Base-by-base conservation (phyloP, 2,797 vertebrate species). In the Micropoecilia bifurca region DNA sequence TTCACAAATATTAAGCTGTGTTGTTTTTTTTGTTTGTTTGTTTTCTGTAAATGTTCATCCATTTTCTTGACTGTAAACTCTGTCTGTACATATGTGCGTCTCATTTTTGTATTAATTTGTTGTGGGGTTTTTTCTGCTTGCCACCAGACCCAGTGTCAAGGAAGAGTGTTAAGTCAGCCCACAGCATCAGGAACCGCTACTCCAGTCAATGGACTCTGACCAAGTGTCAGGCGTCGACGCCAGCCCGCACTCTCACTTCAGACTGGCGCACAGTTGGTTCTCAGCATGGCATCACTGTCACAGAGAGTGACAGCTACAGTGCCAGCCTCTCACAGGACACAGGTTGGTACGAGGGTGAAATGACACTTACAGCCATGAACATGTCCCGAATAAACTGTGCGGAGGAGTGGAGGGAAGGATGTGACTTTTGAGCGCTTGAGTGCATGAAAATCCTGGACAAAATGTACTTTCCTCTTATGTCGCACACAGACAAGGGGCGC, bases 201-300 rank as follows among this genome's bases (percentile, higher is more conserved):
- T 99, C 98, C 76, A 99, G 98, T 94, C 99, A 99, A 91, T 99
- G 99, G 99, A 99, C 98, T 25, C 95, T 99, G 89, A 99, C 98
- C 91, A 99, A 99, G 92, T 99, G 98, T 93, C 98, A 99, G 96
- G 96, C 97, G 0, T 99, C 99, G 81, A 99, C 99, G 0, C 98
- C 98, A 0, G 98, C 98, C 0, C 97, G 98, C 63, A 98, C 97
- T 69, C 97, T 99, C 86, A 98, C 98, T 90, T 99, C 99, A 0
- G 98, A 99, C 92, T 99, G 99, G 98, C 96, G 98, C 89, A 98
- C 98, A 0, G 98, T 99, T 89, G 98, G 98, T 50, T 99, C 98
- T 80, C 98, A 99, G 95, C 98, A 99, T 0, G 98, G 98, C 89
- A 98, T 99, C 91, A 99, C 98, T 0, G 99, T 99, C 93, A 99